Evolutionary conservation across 1,140 invertebrate genomes (phyloP), one percentile per base, ranked within the genome.

Genomic region (Lutraria rhynchaena): DNA sequence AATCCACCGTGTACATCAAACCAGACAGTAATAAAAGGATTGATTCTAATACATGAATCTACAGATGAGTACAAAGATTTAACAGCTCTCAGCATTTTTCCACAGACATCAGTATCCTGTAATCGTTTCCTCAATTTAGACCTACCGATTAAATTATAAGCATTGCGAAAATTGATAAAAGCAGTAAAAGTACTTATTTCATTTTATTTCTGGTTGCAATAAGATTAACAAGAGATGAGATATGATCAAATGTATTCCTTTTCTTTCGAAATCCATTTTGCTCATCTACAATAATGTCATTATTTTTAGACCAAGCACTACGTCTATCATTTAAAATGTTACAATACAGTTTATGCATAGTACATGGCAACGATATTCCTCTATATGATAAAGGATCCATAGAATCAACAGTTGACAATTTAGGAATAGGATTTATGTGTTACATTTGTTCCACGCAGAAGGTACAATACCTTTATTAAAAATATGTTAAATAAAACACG

Each of bases 101-200:
- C 69, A 41, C n/a, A 19, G 24, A 83, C 46, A 22, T 58, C 75
- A 51, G 31, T 74, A 49, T 83, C 69, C 15, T 44, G 13, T 53
- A 83, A 61, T 61, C 41, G 53, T 44, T 63, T 37, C 57, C 35
- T 73, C 13, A 81, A 31, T 24, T 22, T 31, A 46, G 13, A n/a
- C 11, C 76, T 55, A 55, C 77, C 33, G 9, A 81, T 71, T 5
- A 65, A 58, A 53, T 84, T 77, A 63, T 83, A 81, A 19, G 84
- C 84, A 27, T 83, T 83, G 3, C 44, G 33, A 57, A 83, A 84
- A 67, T 84, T 75, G n/a, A 81, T 83, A 53, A 77, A 82, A n/a
- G 75, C 61, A 65, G 44, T 7, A 61, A 77, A 83, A 15, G 71
- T 83, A n/a, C 53, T 53, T 31, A 57, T 9, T 58, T 53, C 22